phyloP scores from a whole-genome alignment of 2,797 vertebrate genomes.

The Geotrypetes seraphini region DNA sequence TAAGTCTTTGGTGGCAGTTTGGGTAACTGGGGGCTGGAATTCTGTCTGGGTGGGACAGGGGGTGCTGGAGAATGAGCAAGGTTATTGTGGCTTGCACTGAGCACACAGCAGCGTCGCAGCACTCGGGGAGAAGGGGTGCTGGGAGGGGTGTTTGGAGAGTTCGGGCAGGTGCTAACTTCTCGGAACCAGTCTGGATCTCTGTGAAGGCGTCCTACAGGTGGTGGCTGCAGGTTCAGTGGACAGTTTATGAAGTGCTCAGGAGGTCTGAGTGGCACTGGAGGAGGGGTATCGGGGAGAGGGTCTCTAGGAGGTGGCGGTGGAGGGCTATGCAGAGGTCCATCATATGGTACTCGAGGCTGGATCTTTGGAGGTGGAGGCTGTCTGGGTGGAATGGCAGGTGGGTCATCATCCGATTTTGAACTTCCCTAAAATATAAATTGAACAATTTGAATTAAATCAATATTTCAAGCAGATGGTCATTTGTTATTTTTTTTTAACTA shows the following conservation, averaged over 20 bases:
- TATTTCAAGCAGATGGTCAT: too few species aligned
- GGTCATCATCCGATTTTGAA: conserved; percentile 63
- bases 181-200: conserved; percentile 66
- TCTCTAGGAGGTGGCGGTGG: conserved; percentile 75
- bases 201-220: conserved; percentile 72
- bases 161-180: conserved; percentile 35
- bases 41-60: conserved; percentile 83
- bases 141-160: conserved; percentile 66
- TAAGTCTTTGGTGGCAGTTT: conserved; percentile 98
- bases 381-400: conserved; percentile 87
- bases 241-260: conserved; percentile 95
- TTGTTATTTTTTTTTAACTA: too few species aligned
- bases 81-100: conserved; percentile 69
- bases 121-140: conserved; percentile 78
- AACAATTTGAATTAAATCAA: too few species aligned
- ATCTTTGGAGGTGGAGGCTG: conserved; percentile 76
- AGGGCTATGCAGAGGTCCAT: conserved; percentile 77
- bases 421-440: conserved; percentile 59
- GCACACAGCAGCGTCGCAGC: conserved; percentile 63
- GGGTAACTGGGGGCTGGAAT: conserved; percentile 78
- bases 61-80: conserved; percentile 62
- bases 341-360: conserved; percentile 66
- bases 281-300: conserved; percentile 78
- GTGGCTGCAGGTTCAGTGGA: conserved; percentile 75
- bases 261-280: conserved; percentile 77